phyloP scores from a whole-genome alignment of 2,888 invertebrate genomes.

The Xanthorhoe spadicearia region DNA sequence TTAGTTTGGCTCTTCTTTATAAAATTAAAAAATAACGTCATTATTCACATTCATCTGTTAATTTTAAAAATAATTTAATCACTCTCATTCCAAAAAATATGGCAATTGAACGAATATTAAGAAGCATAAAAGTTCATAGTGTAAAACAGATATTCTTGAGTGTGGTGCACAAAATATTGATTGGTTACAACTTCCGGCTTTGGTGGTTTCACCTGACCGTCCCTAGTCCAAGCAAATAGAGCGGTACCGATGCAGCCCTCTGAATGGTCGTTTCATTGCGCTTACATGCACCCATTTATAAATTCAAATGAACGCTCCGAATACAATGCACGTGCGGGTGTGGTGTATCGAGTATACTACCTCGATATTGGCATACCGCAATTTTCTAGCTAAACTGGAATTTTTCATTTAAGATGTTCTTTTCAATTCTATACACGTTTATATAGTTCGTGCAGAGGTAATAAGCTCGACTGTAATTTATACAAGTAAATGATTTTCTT shows the following conservation, averaged over 20 bases:
- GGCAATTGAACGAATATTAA: too few relatives aligned
- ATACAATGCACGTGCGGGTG: conserved; percentile 37
- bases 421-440: background rate
- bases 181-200: conserved; percentile 6
- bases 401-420: background rate
- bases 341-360: conserved; percentile 24
- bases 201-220: background rate
- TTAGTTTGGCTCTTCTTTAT: too few relatives aligned
- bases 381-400: conserved; percentile 22
- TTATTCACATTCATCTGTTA: too few relatives aligned
- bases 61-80: too few relatives aligned
- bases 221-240: conserved; percentile 66
- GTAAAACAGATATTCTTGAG: background rate
- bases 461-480: background rate
- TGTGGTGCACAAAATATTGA: background rate
- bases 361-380: conserved; percentile 31
- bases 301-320: conserved; percentile 63
- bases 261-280: conserved; percentile 64
- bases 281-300: conserved; percentile 68
- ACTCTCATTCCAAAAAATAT: too few relatives aligned
- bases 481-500: background rate
- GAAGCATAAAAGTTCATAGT: too few relatives aligned
- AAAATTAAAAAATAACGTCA: too few relatives aligned
- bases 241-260: conserved; percentile 59
- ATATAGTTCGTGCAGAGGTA: background rate